Evolutionary conservation across 2,888 invertebrate species (phyloP).

Genomic region (Patella ulyssiponensis): DNA sequence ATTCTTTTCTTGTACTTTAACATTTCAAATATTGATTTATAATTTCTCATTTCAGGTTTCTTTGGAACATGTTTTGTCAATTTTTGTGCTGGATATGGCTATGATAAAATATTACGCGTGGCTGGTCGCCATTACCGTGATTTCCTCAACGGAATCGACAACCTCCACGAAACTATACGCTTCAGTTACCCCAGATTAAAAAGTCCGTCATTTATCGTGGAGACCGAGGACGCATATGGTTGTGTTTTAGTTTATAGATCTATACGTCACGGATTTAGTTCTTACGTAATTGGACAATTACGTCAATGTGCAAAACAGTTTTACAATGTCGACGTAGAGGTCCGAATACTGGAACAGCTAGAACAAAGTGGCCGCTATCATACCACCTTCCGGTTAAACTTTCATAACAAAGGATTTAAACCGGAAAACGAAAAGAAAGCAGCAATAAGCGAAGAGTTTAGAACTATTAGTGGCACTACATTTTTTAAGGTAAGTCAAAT

Average conservation of each 20-base stretch:
- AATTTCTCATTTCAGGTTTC: conserved; percentile 73
- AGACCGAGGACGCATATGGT: conserved; percentile 86
- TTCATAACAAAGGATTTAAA: conserved; percentile 87
- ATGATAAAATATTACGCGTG: conserved; percentile 88
- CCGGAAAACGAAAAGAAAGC: conserved; percentile 29
- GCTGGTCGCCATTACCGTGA: conserved; percentile 92
- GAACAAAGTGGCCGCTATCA: conserved; percentile 53
- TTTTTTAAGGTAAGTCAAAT: conserved; percentile 43
- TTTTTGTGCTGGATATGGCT: conserved; percentile 91
- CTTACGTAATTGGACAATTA: conserved; percentile 79
- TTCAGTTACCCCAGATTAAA: conserved; percentile 92
- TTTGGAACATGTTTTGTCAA: conserved; percentile 92
- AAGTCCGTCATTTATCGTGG: conserved; percentile 92
- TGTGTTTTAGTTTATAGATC: conserved; percentile 88
- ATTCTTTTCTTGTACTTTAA: no score
- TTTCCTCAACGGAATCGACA: conserved; percentile 91
- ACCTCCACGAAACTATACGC: conserved; percentile 91
- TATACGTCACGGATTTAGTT: conserved; percentile 77
- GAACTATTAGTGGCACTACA: conserved; percentile 19
- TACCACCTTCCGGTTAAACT: conserved; percentile 81
- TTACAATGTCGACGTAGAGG: conserved; percentile 82
- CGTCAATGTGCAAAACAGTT: conserved; percentile 88
- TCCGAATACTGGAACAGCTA: conserved; percentile 71
- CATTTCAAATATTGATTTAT: not conserved
- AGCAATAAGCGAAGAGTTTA: not conserved